Evolutionary conservation across 1,140 invertebrate species (phyloP), one percentile per base, ranked within the genome.

Genomic region (Calliphora vicina): DNA sequence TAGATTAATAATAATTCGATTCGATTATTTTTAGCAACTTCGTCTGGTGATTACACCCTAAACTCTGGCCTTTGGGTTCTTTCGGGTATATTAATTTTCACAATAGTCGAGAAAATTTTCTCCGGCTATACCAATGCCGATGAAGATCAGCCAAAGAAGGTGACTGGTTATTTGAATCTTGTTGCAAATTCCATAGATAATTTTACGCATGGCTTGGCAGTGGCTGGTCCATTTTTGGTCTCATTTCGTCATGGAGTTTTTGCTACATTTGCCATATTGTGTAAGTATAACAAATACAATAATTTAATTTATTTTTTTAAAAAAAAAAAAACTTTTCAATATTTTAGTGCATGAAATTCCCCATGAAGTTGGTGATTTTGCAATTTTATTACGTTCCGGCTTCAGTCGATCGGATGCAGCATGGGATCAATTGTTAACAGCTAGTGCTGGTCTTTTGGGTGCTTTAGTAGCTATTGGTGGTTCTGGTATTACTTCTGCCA

Each of bases 361-460:
- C 0, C 98, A 99, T 89, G 98, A 99, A 91, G 95, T 99, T 35
- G 98, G 97, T 0, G 98, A 99, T 91, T 99, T 99, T 91, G 98
- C 97, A 8, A 99, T 99, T 86, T 91, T 99, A n/a, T 91, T 99
- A n/a, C 95, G 93, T 85, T 96, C 96, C 80, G 96, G 98, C 0
- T 99, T 99, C 91, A 95, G 94, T 78, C 92, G 96, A 84, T 98
- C 97, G 96, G 95, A 97, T 87, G 98, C 98, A 13, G 97, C 97
- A 0, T 96, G 95, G 90, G 97, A 97, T 23, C 98, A 99, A 92
- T 85, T 99, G 42, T 91, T 96, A 20, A 99, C 98, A 0, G 97
- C 97, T 0, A 93, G 94, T 13, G 95, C 97, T 50, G 97, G 97
- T 23, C 92, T 99, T 23, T 88, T 97, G 23, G 98, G 98, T 20